These are phyloP conservation scores for Tenrec ecaudatus DNA, from an alignment of 2,113 vertebrate genomes.

Conservation along the genomic window DNA sequence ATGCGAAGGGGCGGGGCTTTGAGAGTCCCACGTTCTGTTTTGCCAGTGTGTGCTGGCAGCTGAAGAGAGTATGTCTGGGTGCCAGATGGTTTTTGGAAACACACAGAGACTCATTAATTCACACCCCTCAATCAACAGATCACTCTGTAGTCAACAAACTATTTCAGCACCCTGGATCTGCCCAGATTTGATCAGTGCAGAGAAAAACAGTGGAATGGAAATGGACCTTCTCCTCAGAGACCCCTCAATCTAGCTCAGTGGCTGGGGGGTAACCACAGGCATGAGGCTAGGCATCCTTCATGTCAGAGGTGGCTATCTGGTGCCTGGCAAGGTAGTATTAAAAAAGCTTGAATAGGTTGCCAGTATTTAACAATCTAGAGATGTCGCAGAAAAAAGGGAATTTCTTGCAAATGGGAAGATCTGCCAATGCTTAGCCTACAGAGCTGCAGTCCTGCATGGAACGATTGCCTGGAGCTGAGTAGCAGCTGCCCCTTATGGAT, in stretches of 20 bases:
- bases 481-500: background rate
- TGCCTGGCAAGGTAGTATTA: background rate
- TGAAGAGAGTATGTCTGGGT: slow-evolving; percentile 46
- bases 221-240: background rate
- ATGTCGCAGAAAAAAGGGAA: slow-evolving; percentile 37
- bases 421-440: background rate
- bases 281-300: background rate
- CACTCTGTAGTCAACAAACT: slow-evolving; percentile 67
- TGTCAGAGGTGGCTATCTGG: slow-evolving; percentile 5
- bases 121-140: slow-evolving; percentile 73
- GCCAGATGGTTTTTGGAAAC: slow-evolving; percentile 70
- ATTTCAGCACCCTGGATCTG: slow-evolving; percentile 46
- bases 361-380: slow-evolving; percentile 43
- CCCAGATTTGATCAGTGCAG: background rate
- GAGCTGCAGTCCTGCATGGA: background rate
- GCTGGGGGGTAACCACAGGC: background rate
- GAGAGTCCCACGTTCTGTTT: background rate
- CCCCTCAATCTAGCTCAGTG: background rate
- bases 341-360: slow-evolving; percentile 48
- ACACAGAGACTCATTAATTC: slow-evolving; percentile 69
- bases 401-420: slow-evolving; percentile 19
- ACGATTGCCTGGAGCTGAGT: background rate
- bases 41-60: slow-evolving; percentile 58
- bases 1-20: slow-evolving; percentile 31
- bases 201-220: background rate